Evolutionary conservation across 2,113 vertebrate species (phyloP).

Genomic region (Caranx melampygus): DNA sequence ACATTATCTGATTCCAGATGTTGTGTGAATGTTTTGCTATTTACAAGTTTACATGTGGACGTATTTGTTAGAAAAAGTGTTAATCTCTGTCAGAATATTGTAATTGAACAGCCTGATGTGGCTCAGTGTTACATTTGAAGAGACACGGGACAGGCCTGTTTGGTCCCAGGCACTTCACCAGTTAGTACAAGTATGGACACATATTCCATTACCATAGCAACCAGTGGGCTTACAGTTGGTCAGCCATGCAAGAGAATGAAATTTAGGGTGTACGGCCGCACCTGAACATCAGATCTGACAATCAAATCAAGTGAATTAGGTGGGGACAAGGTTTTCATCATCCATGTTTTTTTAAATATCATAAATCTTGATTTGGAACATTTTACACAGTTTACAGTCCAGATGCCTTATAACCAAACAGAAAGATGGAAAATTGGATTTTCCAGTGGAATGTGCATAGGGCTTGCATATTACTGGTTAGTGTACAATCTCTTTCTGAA

Average conservation of each 20-base stretch:
- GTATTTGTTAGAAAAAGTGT: neutral
- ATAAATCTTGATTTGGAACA: slow-evolving; percentile 60
- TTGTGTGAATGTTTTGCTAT: neutral
- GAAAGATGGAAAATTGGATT: slow-evolving; percentile 53
- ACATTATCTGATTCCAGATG: neutral
- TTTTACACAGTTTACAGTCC: slow-evolving; percentile 21
- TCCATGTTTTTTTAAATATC: slow-evolving; percentile 21
- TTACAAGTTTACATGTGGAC: too few relatives aligned
- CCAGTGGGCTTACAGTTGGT: neutral
- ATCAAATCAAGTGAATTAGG: slow-evolving; percentile 25
- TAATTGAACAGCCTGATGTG: neutral
- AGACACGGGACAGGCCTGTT: neutral
- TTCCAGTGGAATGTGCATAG: slow-evolving; percentile 23
- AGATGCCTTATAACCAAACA: slow-evolving; percentile 23
- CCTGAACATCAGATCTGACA: slow-evolving; percentile 18
- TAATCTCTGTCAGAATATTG: neutral
- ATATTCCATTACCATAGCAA: slow-evolving; percentile 7
- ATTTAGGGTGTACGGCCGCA: neutral
- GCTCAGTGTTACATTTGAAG: neutral
- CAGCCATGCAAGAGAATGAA: slow-evolving; percentile 29
- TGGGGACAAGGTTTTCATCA: slow-evolving; percentile 1
- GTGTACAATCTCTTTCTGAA: slow-evolving; percentile 20
- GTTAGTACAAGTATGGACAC: slow-evolving; percentile 3
- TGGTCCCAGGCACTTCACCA: slow-evolving; percentile 1
- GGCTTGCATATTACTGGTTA: slow-evolving; percentile 30